Evolutionary conservation across 1,140 invertebrate genomes (phyloP), one percentile per base, ranked within the genome.

Genomic region (Formica exsecta): DNA sequence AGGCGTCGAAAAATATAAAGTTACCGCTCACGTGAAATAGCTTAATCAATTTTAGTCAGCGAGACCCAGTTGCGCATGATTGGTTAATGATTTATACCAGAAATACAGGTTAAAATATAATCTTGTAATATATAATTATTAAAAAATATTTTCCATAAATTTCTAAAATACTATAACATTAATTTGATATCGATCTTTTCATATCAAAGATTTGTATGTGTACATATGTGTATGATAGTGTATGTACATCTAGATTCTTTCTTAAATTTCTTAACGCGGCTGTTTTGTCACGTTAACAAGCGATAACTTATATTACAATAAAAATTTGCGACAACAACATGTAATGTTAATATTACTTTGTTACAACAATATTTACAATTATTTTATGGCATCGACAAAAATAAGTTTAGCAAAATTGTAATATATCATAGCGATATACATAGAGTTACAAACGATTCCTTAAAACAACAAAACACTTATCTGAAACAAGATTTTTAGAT

Each of bases 11-110:
- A 74, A 83, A 83, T 83, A 48, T 61, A 57, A 59, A 61, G 38
- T 38, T 74, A 13, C 38, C 66, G 38, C 25, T 71, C 66, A 48
- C 54, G 13, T 44, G 54, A 83, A 81, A 74, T 61, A 32, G 51
- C 38, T 81, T 59, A 73, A 83, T 83, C 68, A 74, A 61, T 73
- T 74, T 83, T 48, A 83, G 54, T 83, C 79, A 48, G 62, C 19
- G n/a, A 41, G 36, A 36, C 22, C 36, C 29, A 66, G 64, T 80
- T 68, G 57, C 13, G 22, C 54, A 7, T 16, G 54, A 73, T 74
- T 73, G 54, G 25, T 73, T 32, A 83, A 80, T 16, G 48, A 80
- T 80, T 80, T 9, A 57, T 70, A 41, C 16, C 44, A 54, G 36
- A 57, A 32, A 44, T 19, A 57, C 9, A 54, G 19, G 38, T 38